Base-by-base conservation (phyloP, 2,113 vertebrate species). In the Ochotona curzoniae region DNA sequence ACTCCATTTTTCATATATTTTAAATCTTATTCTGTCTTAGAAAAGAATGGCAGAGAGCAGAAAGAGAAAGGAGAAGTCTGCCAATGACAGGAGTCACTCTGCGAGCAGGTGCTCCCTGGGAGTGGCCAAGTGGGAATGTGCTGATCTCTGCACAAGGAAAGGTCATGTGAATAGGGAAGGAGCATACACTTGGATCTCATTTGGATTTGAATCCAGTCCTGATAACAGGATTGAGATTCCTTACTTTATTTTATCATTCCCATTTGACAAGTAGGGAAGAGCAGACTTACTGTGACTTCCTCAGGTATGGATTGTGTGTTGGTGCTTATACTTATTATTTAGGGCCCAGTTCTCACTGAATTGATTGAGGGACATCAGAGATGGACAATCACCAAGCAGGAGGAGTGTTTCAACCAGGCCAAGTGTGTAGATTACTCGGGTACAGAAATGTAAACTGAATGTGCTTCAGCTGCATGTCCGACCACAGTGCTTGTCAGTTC, bases 261-360 rank as follows among this genome's bases (percentile, higher is more conserved):
- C 54, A 23, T n/a, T 80, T 60, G n/a, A 18, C 15, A 26, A 18
- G 2, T 11, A 32, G 51, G 14, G 30, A 60, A 74, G 14, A 14
- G 11, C 8, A 54, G 78, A 44, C 6, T 20, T 64, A 25, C 1
- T n/a, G 17, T 25, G 30, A 26, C 26, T 85, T 28, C 60, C 26
- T 74, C 14, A 44, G 14, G 1, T 28, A 7, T 28, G 2, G 0
- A 30, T 30, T 51, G 25, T 4, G 14, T 9, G 2, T 57, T n/a
- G 32, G 9, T 75, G 15, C 66, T 75, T 2, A 38, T 32, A 61
- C 47, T 47, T 49, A 21, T 80, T 32, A 7, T 28, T n/a, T 25
- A 75, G 81, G n/a, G n/a, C 63, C 66, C 25, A 25, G 15, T 66
- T 73, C 28, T 79, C 32, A 28, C 15, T 18, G 15, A 3, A 51